Evolutionary conservation across 1,140 invertebrate genomes (phyloP).

Genomic region (Lethrus apterus): DNA sequence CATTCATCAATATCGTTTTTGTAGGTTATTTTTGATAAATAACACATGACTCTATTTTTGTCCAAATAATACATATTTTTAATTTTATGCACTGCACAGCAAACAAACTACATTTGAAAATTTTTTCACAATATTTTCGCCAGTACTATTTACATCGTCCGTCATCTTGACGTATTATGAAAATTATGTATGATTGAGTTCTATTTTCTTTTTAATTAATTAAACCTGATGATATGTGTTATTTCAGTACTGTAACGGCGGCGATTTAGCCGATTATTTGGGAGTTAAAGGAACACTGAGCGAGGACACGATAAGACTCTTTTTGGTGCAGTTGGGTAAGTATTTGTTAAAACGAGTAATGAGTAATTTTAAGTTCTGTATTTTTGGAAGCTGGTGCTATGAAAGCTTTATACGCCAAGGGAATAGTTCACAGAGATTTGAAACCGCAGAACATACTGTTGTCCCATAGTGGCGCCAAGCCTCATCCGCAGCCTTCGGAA

Average conservation of each 20-base stretch:
- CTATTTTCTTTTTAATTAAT: too few species aligned
- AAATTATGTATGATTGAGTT: too few species aligned
- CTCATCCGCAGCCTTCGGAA: slow-evolving; percentile 80
- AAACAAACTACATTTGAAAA: too few species aligned
- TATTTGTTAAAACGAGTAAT: slow-evolving; percentile 14
- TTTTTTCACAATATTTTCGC: too few species aligned
- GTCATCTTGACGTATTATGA: too few species aligned
- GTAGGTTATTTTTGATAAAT: too few species aligned
- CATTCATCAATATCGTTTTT: too few species aligned
- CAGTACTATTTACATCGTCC: too few species aligned
- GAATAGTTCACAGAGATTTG: slow-evolving; percentile 96
- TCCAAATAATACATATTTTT: too few species aligned
- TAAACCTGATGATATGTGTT: slow-evolving; percentile 25
- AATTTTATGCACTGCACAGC: too few species aligned
- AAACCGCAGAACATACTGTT: slow-evolving; percentile 97
- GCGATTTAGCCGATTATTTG: slow-evolving; percentile 96
- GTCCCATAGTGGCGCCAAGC: slow-evolving; percentile 67
- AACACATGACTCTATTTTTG: too few species aligned
- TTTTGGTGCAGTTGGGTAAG: slow-evolving; percentile 87
- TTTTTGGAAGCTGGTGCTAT: slow-evolving; percentile 78
- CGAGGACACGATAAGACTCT: slow-evolving; percentile 93
- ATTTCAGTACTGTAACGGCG: slow-evolving; percentile 93
- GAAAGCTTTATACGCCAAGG: slow-evolving; percentile 92
- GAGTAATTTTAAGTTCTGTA: slow-evolving; percentile 14
- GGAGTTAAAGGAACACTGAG: slow-evolving; percentile 84